Conservation (phyloP, 2,113 vertebrate species). For the Oreochromis aureus region DNA sequence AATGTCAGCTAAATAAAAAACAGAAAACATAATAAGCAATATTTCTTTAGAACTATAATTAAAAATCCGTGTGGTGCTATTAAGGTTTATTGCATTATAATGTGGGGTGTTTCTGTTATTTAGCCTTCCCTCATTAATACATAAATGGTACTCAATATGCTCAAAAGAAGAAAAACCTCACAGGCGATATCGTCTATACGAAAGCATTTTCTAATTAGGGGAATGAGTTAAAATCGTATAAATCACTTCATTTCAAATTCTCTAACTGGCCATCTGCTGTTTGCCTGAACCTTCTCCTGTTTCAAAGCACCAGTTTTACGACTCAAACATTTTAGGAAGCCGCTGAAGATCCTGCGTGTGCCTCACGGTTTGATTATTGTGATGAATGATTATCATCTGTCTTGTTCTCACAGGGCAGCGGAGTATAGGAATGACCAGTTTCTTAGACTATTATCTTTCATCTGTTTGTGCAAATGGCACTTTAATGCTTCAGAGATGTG, state of each 20-base stretch:
- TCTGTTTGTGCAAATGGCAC: constrained; percentile 60
- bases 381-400: constrained; percentile 57
- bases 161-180: not conserved
- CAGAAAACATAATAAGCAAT: not conserved
- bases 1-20: not conserved
- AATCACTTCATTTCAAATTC: not conserved
- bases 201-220: not conserved
- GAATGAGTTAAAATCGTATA: not conserved
- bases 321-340: not conserved
- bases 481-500: constrained; percentile 64
- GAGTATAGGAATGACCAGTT: constrained; percentile 47
- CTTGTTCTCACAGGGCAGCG: constrained; percentile 36
- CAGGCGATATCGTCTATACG: not conserved
- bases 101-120: not conserved
- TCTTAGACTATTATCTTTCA: constrained; percentile 62
- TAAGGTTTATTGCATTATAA: not conserved
- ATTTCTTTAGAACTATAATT: not conserved
- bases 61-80: not conserved
- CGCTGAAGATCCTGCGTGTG: not conserved
- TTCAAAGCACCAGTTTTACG: not conserved
- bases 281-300: not conserved
- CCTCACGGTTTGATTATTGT: constrained; percentile 52
- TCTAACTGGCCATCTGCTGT: not conserved
- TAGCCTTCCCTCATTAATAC: not conserved
- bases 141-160: not conserved